phyloP scores from a whole-genome alignment of 2,797 vertebrate species.

The Ciconia nigra region DNA sequence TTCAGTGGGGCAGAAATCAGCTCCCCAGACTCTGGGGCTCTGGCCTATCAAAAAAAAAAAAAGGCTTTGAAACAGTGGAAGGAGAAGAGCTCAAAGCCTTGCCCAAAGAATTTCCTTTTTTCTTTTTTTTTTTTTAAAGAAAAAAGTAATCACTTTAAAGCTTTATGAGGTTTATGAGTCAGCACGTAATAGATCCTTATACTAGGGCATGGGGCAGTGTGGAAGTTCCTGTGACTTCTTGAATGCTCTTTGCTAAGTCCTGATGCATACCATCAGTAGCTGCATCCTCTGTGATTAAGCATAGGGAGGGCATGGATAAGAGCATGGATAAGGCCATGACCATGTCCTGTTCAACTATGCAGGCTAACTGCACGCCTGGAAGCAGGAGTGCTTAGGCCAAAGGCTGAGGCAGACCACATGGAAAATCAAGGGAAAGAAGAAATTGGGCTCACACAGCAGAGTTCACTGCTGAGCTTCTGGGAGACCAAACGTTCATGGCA shows the following conservation, averaged over 20 bases:
- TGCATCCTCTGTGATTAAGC: background rate
- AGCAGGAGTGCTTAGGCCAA: background rate
- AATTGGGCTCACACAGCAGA: background rate
- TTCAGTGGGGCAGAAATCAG: background rate
- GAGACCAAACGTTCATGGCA: background rate
- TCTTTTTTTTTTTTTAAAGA: background rate
- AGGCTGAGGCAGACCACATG: background rate
- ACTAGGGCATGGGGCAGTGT: background rate
- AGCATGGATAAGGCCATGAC: background rate
- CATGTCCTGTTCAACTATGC: background rate
- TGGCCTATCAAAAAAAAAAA: background rate
- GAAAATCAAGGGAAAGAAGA: background rate
- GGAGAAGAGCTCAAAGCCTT: background rate
- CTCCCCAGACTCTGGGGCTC: background rate
- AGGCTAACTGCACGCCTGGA: background rate
- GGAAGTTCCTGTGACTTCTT: background rate
- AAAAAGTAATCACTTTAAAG: background rate
- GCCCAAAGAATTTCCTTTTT: background rate
- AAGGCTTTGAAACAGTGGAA: background rate
- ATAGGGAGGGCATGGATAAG: background rate
- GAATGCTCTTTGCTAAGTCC: background rate
- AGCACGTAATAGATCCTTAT: background rate
- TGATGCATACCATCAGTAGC: accelerated
- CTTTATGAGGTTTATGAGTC: background rate
- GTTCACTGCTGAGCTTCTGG: background rate